A percentile compares a stretch with the other conserved stretches of the same genome.
Conservation (phyloP, 2,113 vertebrate genomes). For the Paramisgurnus dabryanus region DNA sequence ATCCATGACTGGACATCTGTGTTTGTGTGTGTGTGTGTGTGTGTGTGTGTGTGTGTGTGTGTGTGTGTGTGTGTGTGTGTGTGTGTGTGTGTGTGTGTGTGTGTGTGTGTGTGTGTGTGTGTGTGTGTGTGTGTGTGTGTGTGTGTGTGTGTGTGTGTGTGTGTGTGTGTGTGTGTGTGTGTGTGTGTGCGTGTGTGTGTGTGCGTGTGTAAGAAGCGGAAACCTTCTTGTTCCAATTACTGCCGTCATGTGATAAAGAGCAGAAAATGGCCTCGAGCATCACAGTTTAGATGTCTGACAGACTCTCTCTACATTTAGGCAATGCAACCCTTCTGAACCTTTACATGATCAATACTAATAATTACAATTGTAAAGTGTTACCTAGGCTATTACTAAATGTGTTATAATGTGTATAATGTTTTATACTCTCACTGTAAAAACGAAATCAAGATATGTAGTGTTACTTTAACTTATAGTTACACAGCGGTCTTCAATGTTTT, state of each 20-base stretch:
- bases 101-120: slow-evolving; percentile 63
- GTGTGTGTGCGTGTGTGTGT: slow-evolving; percentile 42
- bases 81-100: not conserved
- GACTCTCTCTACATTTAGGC: slow-evolving; percentile 3
- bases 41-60: not conserved
- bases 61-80: slow-evolving; percentile 62
- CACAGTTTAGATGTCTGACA: not conserved
- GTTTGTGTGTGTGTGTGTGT: slow-evolving; percentile 51
- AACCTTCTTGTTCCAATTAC: slow-evolving; percentile 58
- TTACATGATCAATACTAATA: slow-evolving; percentile 42
- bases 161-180: slow-evolving; percentile 60
- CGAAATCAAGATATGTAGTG: no score
- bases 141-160: slow-evolving; percentile 63
- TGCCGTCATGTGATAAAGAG: slow-evolving; percentile 49
- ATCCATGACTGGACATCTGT: slow-evolving; percentile 69
- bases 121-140: slow-evolving; percentile 59
- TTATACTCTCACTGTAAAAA: no score
- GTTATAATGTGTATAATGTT: no score
- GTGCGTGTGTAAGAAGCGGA: slow-evolving; percentile 47
- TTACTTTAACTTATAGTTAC: no score
- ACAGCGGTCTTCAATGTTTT: no score
- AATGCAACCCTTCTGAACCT: not conserved
- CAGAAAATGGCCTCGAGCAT: slow-evolving; percentile 39
- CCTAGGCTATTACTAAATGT: no score
- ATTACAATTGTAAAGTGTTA: no score